phyloP scores from a whole-genome alignment of 2,113 vertebrate genomes.

The Columba janthina region DNA sequence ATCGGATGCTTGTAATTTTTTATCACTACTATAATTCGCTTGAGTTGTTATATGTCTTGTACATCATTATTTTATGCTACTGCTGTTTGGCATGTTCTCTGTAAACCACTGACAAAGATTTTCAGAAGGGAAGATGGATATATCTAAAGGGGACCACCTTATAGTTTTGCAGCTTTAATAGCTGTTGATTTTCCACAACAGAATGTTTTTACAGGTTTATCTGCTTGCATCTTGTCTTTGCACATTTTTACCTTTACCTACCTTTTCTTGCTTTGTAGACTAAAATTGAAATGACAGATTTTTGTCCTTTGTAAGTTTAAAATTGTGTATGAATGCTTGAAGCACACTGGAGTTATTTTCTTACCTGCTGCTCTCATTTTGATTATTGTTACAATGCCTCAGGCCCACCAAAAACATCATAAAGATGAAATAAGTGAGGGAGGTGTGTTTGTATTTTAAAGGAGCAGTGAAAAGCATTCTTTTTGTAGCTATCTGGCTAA shows the following conservation, averaged over 20 bases:
- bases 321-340: neutral
- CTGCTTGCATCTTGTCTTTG: neutral
- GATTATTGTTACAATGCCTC: neutral
- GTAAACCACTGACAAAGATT: neutral
- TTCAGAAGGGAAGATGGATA: neutral
- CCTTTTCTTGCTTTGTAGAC: neutral
- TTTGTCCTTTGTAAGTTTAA: neutral
- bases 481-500: neutral
- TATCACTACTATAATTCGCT: neutral
- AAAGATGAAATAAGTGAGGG: neutral
- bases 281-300: neutral
- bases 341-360: neutral
- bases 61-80: neutral
- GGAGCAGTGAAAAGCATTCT: neutral
- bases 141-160: neutral
- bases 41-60: neutral
- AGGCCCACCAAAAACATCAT: neutral
- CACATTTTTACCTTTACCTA: neutral
- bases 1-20: neutral
- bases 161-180: neutral
- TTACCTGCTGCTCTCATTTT: conserved; percentile 30
- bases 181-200: neutral
- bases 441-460: conserved; percentile 3
- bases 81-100: neutral
- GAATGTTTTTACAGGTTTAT: neutral